These are phyloP conservation scores for Drosophila suboccidentalis DNA, from an alignment of 2,888 invertebrate genomes.

Conservation along the genomic window DNA sequence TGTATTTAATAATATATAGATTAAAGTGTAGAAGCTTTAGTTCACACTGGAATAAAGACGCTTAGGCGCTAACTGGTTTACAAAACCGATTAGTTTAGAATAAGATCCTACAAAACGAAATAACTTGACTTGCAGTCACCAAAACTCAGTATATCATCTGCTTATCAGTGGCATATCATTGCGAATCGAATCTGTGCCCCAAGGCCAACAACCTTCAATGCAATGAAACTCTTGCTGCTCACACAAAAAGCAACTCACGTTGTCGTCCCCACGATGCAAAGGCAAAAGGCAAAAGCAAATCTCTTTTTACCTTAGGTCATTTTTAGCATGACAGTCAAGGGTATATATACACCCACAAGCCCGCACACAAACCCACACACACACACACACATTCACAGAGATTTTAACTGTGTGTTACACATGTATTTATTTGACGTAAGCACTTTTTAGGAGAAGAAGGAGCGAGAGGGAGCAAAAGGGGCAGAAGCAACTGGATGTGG, in stretches of 20 bases:
- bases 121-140: background rate
- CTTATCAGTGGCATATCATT: slow-evolving; percentile 60
- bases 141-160: slow-evolving; percentile 16
- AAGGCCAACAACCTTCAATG: slow-evolving; percentile 68
- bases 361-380: slow-evolving; percentile 9
- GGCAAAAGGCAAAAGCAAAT: slow-evolving; percentile 51
- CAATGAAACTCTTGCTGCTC: slow-evolving; percentile 27
- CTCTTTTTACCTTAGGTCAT: slow-evolving; percentile 77
- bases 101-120: background rate
- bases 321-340: slow-evolving; percentile 62
- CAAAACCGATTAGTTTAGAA: background rate
- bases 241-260: slow-evolving; percentile 19
- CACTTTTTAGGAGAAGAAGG: slow-evolving; percentile 3
- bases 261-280: slow-evolving; percentile 44
- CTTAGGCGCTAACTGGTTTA: background rate
- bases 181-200: slow-evolving; percentile 43
- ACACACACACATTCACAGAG: background rate
- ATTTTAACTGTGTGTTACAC: slow-evolving; percentile 33
- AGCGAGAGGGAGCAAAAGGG: background rate
- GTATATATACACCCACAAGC: slow-evolving; percentile 34
- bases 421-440: slow-evolving; percentile 58
- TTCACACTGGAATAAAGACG: too few relatives aligned
- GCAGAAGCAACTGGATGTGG: slow-evolving; percentile 4
- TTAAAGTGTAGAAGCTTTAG: too few relatives aligned
- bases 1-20: too few relatives aligned